Evolutionary conservation across 30 jellyfish, hydroid and myxozoan species (phyloP), one percentile per base, ranked within the genome.

Genomic region (Aurelia aurita): DNA sequence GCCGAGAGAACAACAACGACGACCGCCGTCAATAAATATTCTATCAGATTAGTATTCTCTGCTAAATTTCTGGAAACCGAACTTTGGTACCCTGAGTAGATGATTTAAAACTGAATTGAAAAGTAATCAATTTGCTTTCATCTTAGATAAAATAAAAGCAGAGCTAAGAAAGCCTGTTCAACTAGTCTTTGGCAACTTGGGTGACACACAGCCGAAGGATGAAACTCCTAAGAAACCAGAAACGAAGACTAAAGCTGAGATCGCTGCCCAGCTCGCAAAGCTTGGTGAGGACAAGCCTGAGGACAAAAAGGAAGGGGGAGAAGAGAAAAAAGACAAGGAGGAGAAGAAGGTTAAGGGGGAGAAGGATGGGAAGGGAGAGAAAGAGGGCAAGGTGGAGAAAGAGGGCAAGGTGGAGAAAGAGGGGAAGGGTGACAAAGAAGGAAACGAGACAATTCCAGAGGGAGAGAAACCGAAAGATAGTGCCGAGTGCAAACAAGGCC

Each of bases 401-500:
- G 61, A 22, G 29, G 88, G 61, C 14, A 68, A 68, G 46, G 61
- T 26, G 23, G 84, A 31, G 19, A 59, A 71, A 39, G 84, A 45
- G 23, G 68, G 2, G 14, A 72, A 67, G 39, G 79, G 44, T 20
- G 64, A 69, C 74, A 85, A 85, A 54, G 87, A 61, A 44, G 89
- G 87, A 5, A 21, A 60, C 9, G 72, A 58, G 73, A 89, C 89
- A 15, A 80, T 77, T 15, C 79, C 35, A 21, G 69, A 23, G 13
- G 43, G 43, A 12, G 59, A 69, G 49, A 70, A 81, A 31, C 27
- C 79, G 54, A 44, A 70, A 9, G 62, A 31, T 10, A 51, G 21
- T 9, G 81, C 62, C 5, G 89, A 85, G 15, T 91, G 98, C 82
- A 85, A 69, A 26, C 96, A 86, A 5, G 89, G 81, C 20, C 76